Base-by-base conservation (phyloP, 92 coral and sea anemone genomes). In the Hydrozoanthus gracilis region DNA sequence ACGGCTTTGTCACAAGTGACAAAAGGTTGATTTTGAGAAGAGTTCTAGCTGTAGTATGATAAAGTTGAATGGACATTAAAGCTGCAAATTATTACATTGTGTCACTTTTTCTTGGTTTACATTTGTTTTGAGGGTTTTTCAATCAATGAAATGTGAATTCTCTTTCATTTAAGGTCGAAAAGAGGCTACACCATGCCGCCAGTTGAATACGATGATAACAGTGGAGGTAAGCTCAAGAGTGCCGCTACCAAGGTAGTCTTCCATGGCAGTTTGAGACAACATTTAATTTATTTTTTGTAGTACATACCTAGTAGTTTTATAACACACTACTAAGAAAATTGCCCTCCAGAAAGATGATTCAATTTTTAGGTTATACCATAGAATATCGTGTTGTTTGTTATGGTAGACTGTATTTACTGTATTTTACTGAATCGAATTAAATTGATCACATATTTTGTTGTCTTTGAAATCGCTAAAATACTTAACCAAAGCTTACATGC, bases 151-250 rank as follows among this genome's bases (percentile, higher is more conserved):
- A 46, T 2, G 55, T 47, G 3, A 10, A 3, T 2, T 68, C 44
- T 4, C 44, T 3, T 79, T 48, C 46, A 5, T 66, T 20, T 8
- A 8, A 79, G 84, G 51, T 79, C 84, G 5, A 79, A 79, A 60
- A 64, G 58, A 8, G 84, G 73, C 4, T 79, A 79, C 73, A 79
- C 84, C 35, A 79, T 79, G 84, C 84, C 84, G 1, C 84, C 84
- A 3, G 84, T 79, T 0, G 84, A 79, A 45, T 79, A 79, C 48
- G 84, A 79, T 7, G 84, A 79, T 14, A 79, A 61, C 73, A 79
- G 56, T 64, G 84, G 84, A 15, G 72, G 84, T 79, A 15, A 62
- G 71, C 11, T 47, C 64, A 6, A 49, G 15, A 73, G 5, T 46
- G 11, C 48, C 50, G 35, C 9, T 70, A 14, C 18, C 44, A 54